Conservation (phyloP, 2,888 invertebrate species). For the Clistopyga incitator region DNA sequence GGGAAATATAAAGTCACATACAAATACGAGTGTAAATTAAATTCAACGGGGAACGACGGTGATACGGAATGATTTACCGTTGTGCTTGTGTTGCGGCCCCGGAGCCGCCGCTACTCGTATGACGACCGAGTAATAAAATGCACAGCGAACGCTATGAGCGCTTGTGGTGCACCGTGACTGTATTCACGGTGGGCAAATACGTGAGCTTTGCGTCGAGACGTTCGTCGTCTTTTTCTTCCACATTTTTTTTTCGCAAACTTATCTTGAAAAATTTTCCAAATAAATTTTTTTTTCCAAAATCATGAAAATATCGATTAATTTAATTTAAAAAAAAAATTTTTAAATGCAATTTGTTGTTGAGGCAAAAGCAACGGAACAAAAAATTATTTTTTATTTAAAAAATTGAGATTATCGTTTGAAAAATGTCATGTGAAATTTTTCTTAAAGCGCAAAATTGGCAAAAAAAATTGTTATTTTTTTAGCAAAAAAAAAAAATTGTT, state of each 20-base stretch:
- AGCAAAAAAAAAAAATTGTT: neutral
- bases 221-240: neutral
- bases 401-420: too few species aligned
- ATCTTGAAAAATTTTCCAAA: neutral
- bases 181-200: neutral
- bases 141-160: conserved; percentile 40
- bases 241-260: neutral
- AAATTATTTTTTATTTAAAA: too few species aligned
- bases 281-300: too few species aligned
- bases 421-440: too few species aligned
- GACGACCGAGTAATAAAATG: conserved; percentile 78
- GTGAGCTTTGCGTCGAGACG: too few species aligned
- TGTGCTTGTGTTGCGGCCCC: conserved; percentile 76
- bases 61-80: conserved; percentile 79
- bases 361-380: too few species aligned
- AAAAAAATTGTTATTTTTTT: neutral
- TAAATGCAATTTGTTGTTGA: too few species aligned
- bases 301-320: too few species aligned
- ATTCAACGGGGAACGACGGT: conserved; percentile 75
- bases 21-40: conserved; percentile 80
- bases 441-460: too few species aligned
- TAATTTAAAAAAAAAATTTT: too few species aligned
- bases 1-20: conserved; percentile 81
- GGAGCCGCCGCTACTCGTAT: conserved; percentile 66
- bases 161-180: conserved; percentile 19